Evolutionary conservation across 1,140 invertebrate species (phyloP).

Genomic region (Drosophila nannoptera): DNA sequence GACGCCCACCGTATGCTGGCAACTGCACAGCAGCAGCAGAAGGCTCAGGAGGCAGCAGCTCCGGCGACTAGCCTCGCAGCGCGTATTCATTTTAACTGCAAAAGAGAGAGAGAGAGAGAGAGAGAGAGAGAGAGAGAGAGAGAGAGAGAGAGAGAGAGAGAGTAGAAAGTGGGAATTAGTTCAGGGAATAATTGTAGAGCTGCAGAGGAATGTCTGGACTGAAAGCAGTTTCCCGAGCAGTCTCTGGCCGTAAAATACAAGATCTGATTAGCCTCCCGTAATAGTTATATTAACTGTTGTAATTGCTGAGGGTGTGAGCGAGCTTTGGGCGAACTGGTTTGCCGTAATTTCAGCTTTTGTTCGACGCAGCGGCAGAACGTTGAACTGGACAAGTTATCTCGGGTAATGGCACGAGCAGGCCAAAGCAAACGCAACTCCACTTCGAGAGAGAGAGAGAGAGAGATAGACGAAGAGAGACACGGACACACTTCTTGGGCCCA

Average conservation of each 20-base stretch:
- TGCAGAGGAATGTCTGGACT: background rate
- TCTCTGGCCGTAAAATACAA: background rate
- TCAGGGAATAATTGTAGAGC: background rate
- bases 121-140: slow-evolving; percentile 12
- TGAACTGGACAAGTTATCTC: background rate
- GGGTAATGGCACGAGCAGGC: background rate
- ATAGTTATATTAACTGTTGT: background rate
- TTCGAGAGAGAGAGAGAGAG: background rate
- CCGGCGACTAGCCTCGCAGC: slow-evolving; percentile 31
- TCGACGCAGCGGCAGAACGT: background rate
- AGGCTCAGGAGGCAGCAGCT: slow-evolving; percentile 44
- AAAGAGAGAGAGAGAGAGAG: slow-evolving; percentile 11
- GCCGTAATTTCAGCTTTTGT: background rate
- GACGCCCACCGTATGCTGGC: slow-evolving; percentile 48
- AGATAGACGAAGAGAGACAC: no score
- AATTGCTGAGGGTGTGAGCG: background rate
- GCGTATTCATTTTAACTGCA: slow-evolving; percentile 57
- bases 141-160: background rate
- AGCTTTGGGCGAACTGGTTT: background rate
- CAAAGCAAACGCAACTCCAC: background rate
- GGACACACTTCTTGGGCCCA: no score
- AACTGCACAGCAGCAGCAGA: slow-evolving; percentile 53
- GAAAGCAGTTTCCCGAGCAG: background rate
- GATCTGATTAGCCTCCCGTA: background rate
- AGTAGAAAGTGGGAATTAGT: background rate